Conservation (phyloP, 2,113 vertebrate species). For the Podarcis raffonei region DNA sequence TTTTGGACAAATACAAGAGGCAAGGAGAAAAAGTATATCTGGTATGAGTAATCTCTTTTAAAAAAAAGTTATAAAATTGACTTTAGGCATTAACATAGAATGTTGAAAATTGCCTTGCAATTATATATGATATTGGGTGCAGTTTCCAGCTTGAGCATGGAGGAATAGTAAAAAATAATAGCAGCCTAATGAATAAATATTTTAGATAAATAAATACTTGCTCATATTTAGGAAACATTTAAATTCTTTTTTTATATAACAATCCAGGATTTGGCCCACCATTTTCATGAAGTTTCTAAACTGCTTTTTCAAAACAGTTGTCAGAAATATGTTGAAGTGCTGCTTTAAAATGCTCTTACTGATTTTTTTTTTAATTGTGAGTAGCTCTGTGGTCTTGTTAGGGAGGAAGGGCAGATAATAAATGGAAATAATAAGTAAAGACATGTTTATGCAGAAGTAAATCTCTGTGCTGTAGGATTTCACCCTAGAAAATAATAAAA, state of each 20-base stretch:
- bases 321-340: too few species aligned
- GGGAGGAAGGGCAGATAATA: not conserved
- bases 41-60: not conserved
- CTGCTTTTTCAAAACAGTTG: too few species aligned
- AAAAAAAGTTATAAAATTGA: not conserved
- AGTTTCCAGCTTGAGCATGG: not conserved
- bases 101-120: conserved; percentile 16
- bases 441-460: not conserved
- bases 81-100: not conserved
- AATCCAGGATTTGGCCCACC: not conserved
- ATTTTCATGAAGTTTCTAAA: too few species aligned
- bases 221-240: not conserved
- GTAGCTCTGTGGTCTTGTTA: not conserved
- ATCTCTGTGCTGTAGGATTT: not conserved
- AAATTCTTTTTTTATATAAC: not conserved
- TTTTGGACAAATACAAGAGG: conserved; percentile 11
- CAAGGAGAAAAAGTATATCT: rapidly evolving
- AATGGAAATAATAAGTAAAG: not conserved
- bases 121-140: not conserved
- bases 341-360: too few species aligned
- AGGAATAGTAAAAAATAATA: not conserved
- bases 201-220: not conserved
- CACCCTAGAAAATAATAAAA: not conserved
- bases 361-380: not conserved
- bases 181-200: not conserved